These are phyloP conservation scores for Thumatha senex DNA, from an alignment of 2,888 invertebrate species.

Conservation along the genomic window DNA sequence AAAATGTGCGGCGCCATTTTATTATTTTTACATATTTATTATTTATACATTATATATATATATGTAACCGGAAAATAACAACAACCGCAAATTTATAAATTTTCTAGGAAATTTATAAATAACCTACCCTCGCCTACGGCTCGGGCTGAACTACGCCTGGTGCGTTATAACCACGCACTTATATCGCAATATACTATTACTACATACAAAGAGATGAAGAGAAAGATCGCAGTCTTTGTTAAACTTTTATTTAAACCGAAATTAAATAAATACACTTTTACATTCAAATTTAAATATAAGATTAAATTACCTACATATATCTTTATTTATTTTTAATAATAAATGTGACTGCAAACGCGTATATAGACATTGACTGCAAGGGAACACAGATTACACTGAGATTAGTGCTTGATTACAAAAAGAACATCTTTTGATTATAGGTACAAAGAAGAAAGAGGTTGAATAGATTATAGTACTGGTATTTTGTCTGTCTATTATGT, in stretches of 20 bases:
- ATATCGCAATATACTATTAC: too few relatives aligned
- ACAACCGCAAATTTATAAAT: too few relatives aligned
- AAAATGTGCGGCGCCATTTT: too few relatives aligned
- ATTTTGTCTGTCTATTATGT: too few relatives aligned
- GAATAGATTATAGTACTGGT: not conserved
- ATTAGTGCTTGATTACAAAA: constrained; percentile 4
- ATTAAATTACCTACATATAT: constrained; percentile 63
- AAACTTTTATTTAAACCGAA: constrained; percentile 74
- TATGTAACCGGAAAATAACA: too few relatives aligned
- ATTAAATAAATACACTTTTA: constrained; percentile 77
- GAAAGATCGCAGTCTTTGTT: constrained; percentile 49
- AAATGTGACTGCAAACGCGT: constrained; percentile 78
- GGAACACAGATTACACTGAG: not conserved
- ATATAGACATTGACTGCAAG: constrained; percentile 9
- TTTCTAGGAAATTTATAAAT: too few relatives aligned
- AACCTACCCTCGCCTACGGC: too few relatives aligned
- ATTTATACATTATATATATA: too few relatives aligned
- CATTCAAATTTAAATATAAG: constrained; percentile 69
- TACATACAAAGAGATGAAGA: constrained; percentile 26
- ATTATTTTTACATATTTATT: too few relatives aligned
- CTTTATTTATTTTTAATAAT: constrained; percentile 56
- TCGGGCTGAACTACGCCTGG: too few relatives aligned
- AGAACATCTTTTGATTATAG: not conserved
- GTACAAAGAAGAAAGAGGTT: not conserved
- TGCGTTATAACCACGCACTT: too few relatives aligned